Percentiles rank a stretch among this genome's conserved stretches.
Evolutionary conservation across 2,113 vertebrate species (phyloP).

Genomic region (Plecturocebus donacophilus): DNA sequence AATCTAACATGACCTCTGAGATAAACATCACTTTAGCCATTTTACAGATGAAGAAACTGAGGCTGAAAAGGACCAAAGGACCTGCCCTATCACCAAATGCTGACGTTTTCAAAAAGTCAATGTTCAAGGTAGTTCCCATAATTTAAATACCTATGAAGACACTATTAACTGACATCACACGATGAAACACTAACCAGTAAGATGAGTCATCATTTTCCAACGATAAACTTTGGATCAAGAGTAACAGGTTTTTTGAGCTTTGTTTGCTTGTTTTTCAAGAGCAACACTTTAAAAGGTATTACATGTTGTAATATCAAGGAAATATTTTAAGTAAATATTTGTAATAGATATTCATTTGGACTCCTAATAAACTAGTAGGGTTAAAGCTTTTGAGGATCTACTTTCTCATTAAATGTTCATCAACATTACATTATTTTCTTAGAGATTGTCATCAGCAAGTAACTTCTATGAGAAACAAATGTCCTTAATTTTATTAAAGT

Average conservation of each 20-base stretch:
- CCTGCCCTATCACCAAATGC: not conserved
- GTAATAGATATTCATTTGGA: not conserved
- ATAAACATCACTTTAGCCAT: constrained; percentile 2
- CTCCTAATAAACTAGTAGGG: not conserved
- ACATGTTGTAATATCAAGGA: not conserved
- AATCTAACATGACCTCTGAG: not conserved
- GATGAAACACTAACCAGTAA: not conserved
- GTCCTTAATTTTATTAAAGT: constrained; percentile 21
- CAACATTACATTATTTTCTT: constrained; percentile 21
- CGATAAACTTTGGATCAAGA: not conserved
- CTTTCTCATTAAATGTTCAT: not conserved
- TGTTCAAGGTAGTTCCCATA: not conserved
- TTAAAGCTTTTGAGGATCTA: not conserved
- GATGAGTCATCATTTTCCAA: not conserved
- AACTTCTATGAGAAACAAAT: not conserved
- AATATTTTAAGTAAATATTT: constrained; percentile 14
- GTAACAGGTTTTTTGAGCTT: not conserved
- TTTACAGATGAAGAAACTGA: not conserved
- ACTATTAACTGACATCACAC: not conserved
- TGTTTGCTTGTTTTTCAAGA: not conserved
- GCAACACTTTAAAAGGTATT: not conserved
- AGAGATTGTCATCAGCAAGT: not conserved
- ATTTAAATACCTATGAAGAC: not conserved
- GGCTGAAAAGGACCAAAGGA: not conserved
- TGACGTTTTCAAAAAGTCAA: not conserved